phyloP scores from a whole-genome alignment of 2,113 vertebrate species.

The Lasiurus cinereus region DNA sequence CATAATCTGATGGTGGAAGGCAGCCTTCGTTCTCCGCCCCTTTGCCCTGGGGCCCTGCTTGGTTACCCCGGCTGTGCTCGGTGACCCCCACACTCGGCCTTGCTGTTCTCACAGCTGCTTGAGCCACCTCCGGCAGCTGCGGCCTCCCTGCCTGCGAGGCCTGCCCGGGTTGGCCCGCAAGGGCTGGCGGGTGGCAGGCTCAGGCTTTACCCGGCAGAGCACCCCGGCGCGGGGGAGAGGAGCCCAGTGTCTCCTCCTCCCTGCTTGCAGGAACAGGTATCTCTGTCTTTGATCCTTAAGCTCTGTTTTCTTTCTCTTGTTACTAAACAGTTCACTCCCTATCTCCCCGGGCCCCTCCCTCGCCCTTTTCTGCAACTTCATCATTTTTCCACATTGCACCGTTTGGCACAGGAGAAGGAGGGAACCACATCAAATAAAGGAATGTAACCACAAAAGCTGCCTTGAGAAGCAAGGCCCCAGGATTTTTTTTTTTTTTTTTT shows the following conservation, averaged over 20 bases:
- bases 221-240: constrained; percentile 40
- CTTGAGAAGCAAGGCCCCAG: constrained; percentile 81
- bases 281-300: constrained; percentile 84
- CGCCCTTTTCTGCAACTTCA: constrained; percentile 83
- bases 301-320: constrained; percentile 78
- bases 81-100: neutral
- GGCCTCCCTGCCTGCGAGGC: neutral
- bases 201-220: neutral
- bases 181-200: constrained; percentile 40
- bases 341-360: neutral
- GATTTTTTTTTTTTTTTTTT: constrained; percentile 71
- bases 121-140: neutral
- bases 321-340: constrained; percentile 81
- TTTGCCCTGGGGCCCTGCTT: constrained; percentile 57
- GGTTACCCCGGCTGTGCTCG: constrained; percentile 19
- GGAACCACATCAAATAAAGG: constrained; percentile 90
- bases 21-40: constrained; percentile 14
- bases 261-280: constrained; percentile 73
- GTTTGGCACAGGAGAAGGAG: constrained; percentile 84
- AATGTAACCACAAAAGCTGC: constrained; percentile 87
- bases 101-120: constrained; percentile 59
- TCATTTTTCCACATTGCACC: constrained; percentile 86
- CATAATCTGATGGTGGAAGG: constrained; percentile 50
- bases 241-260: constrained; percentile 31
- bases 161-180: constrained; percentile 20